Evolutionary conservation across 2,113 vertebrate genomes (phyloP), one percentile per base, ranked within the genome.

Genomic region (Anarhynchus alexandrinus): DNA sequence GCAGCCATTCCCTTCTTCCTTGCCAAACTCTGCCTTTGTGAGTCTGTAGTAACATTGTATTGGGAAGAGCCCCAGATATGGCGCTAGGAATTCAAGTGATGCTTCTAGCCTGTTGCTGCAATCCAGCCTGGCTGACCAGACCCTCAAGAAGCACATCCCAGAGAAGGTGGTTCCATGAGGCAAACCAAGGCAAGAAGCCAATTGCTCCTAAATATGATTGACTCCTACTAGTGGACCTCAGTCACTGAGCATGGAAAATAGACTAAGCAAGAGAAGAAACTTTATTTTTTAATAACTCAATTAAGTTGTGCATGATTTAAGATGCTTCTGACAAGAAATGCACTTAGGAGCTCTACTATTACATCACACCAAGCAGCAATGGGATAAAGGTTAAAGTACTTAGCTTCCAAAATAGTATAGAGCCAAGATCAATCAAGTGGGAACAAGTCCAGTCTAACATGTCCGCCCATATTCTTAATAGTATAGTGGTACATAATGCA

Each of bases 301-400:
- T 92, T 93, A 89, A 93, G 61, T 70, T 83, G 85, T 71, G 52
- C 32, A 25, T 91, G 93, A 94, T 95, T 92, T 91, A 96, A 81
- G 94, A 71, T 42, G 42, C 52, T 83, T 92, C 67, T 96, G 94
- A 94, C 86, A 97, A 91, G 80, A 96, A 95, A 93, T 94, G 92
- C 85, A 96, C 95, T 95, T 95, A 96, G 55, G 55, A 77, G 40
- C 69, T 96, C 90, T 40, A 40, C 62, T 92, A 67, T 92, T 81
- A 77, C 55, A 92, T 96, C 93, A 59, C 58, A 81, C 72, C 71
- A 91, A 85, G 84, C 38, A 71, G 82, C 93, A 92, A 86, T 79
- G 85, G 89, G 89, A 74, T 77, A 91, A 94, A 96, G 92, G 92
- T 94, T 84, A 65, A 95, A 81, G 40, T 80, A 95, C 42, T 92